phyloP scores from a whole-genome alignment of 2,113 vertebrate genomes.

The Seriola quinqueradiata region DNA sequence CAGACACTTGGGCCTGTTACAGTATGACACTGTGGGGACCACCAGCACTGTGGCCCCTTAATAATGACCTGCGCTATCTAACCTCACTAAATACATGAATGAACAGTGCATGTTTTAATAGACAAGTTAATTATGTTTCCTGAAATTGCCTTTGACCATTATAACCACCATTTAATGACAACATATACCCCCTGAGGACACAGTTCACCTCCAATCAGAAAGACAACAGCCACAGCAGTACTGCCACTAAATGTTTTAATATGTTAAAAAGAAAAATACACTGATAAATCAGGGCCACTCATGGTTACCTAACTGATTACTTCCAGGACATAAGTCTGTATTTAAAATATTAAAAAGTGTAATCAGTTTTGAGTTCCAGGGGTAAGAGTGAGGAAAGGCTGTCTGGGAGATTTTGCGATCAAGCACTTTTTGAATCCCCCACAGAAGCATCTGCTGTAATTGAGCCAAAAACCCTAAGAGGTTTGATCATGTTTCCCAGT shows the following conservation, averaged over 20 bases:
- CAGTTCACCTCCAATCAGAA: neutral
- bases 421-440: slow-evolving; percentile 20
- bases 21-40: neutral
- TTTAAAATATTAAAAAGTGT: neutral
- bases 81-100: neutral
- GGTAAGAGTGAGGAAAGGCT: neutral
- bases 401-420: slow-evolving; percentile 3
- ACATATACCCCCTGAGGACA: neutral
- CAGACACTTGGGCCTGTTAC: neutral
- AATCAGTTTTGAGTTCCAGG: neutral
- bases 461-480: slow-evolving; percentile 7
- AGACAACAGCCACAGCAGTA: neutral
- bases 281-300: neutral
- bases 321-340: neutral
- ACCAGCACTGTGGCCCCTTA: neutral
- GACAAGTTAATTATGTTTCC: neutral
- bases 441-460: neutral
- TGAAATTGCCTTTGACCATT: neutral
- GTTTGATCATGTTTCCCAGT: slow-evolving; percentile 14
- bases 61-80: slow-evolving; percentile 4
- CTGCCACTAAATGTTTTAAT: neutral
- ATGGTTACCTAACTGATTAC: neutral
- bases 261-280: neutral
- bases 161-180: neutral
- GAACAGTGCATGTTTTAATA: neutral